Percentiles rank a stretch among this genome's conserved stretches.
Conservation (phyloP, 2,797 vertebrate genomes). For the Periophthalmus magnuspinnatus region DNA sequence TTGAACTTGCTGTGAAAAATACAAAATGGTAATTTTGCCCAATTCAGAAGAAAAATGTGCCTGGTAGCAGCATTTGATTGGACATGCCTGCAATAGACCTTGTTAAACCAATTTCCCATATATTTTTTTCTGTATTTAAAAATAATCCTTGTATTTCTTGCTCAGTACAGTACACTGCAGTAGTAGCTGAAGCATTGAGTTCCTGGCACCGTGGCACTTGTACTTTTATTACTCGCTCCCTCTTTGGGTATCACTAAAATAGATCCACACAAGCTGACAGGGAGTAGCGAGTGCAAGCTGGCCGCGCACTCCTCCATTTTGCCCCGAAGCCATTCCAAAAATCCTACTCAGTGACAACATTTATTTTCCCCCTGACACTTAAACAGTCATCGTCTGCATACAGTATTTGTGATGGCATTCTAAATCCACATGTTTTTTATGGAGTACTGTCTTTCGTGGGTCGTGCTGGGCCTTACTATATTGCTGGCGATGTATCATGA, state of each 20-base stretch:
- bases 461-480: background rate
- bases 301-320: background rate
- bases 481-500: too few relatives aligned
- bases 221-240: background rate
- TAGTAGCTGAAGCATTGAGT: background rate
- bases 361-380: conserved; percentile 1
- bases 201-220: background rate
- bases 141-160: background rate
- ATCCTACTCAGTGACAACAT: background rate
- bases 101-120: background rate
- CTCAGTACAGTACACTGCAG: background rate
- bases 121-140: background rate
- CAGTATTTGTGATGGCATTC: background rate
- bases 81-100: background rate
- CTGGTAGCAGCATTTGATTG: too few relatives aligned
- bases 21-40: too few relatives aligned
- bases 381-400: background rate
- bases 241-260: conserved; percentile 3
- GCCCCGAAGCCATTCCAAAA: conserved; percentile 8
- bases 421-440: background rate
- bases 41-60: too few relatives aligned
- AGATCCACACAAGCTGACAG: conserved; percentile 6
- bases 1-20: too few relatives aligned
- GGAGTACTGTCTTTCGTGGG: background rate
- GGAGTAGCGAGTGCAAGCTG: background rate